Percentiles rank a stretch among this genome's conserved stretches.
Evolutionary conservation across 2,888 invertebrate genomes (phyloP).

Genomic region (Xestia sexstrigata): DNA sequence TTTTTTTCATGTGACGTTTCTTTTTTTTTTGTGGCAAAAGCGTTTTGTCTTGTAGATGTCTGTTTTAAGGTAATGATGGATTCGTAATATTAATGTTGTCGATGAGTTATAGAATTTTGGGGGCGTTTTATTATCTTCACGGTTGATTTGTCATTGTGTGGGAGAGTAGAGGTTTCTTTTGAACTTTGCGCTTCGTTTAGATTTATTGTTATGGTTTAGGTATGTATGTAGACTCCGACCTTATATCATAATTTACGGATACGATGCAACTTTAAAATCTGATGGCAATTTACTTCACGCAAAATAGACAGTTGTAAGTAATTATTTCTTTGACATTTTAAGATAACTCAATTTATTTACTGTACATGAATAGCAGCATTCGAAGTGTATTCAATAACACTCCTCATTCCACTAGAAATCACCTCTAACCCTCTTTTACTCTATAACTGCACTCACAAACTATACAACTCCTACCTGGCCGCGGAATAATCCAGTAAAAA

Average conservation of each 20-base stretch:
- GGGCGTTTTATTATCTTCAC: conserved; percentile 24
- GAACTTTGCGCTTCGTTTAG: not conserved
- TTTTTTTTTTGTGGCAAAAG: conserved; percentile 50
- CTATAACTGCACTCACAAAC: conserved; percentile 31
- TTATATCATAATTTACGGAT: not conserved
- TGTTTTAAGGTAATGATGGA: conserved; percentile 53
- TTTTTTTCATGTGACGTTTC: conserved; percentile 49
- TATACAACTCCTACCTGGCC: conserved; percentile 38
- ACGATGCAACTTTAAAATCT: not conserved
- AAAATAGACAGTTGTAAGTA: not conserved
- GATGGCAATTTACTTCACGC: not conserved
- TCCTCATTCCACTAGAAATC: not conserved
- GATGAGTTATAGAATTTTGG: conserved; percentile 25
- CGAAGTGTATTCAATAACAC: not conserved
- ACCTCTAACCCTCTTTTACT: not conserved
- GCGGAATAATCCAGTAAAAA: conserved; percentile 63
- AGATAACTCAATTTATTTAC: not conserved
- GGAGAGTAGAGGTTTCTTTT: conserved; percentile 9
- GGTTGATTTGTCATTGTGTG: conserved; percentile 21
- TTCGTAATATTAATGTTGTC: conserved; percentile 42
- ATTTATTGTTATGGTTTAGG: conserved; percentile 2
- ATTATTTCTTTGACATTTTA: not conserved
- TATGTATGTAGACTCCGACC: not conserved
- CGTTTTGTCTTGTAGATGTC: conserved; percentile 53
- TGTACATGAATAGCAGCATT: not conserved